Percentiles rank a stretch among this genome's conserved stretches.
phyloP scores from a whole-genome alignment of 2,888 invertebrate genomes.

The Epinotia ramella region DNA sequence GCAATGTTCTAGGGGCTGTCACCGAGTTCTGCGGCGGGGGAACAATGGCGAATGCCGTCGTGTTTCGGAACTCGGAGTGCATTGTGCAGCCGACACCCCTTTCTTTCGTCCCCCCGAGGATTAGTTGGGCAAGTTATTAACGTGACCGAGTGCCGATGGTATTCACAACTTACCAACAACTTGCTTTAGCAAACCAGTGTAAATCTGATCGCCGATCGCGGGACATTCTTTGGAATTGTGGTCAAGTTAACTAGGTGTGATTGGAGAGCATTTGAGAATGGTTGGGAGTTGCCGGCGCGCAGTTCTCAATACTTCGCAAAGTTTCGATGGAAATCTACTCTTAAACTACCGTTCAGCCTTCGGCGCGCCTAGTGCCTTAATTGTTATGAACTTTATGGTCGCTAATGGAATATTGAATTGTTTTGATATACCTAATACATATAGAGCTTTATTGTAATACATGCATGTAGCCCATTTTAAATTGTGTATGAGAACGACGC shows the following conservation, averaged over 20 bases:
- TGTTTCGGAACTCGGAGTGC: constrained; percentile 9
- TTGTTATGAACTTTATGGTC: not conserved
- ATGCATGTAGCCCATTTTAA: not conserved
- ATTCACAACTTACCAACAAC: not conserved
- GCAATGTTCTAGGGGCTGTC: not conserved
- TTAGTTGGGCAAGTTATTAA: constrained; percentile 38
- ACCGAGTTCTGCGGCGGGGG: constrained; percentile 6
- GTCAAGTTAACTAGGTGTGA: not conserved
- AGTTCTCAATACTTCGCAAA: not conserved
- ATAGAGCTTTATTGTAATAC: not conserved
- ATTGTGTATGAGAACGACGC: not conserved
- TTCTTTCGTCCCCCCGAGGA: constrained; percentile 15
- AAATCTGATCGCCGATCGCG: not conserved
- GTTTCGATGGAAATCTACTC: constrained; percentile 6
- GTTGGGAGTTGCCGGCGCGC: not conserved
- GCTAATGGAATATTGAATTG: not conserved
- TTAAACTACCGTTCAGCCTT: constrained; percentile 1
- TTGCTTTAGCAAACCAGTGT: not conserved
- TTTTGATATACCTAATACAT: not conserved
- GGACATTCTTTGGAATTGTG: not conserved
- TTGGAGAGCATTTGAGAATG: not conserved
- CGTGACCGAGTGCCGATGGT: not conserved
- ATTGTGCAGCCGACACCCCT: constrained; percentile 9
- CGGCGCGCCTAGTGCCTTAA: not conserved
- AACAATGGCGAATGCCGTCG: constrained; percentile 10